Conservation (phyloP, 2,888 invertebrate genomes). For the Acronicta psi region DNA sequence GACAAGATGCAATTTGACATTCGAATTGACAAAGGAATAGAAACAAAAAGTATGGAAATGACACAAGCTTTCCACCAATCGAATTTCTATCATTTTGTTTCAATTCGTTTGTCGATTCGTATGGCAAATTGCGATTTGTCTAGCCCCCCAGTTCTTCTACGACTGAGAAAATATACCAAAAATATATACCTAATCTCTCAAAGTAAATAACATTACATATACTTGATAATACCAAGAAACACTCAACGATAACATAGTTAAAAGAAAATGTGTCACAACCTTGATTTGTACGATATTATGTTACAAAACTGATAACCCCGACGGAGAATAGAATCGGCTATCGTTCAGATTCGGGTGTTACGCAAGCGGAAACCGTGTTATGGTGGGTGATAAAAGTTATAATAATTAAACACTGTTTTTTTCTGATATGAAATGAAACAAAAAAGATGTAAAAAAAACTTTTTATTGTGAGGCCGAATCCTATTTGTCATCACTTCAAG, state of each 20-base stretch:
- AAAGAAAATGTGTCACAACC: constrained; percentile 87
- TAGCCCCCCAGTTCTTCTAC: neutral
- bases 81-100: too few species aligned
- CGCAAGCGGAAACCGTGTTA: constrained; percentile 73
- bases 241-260: constrained; percentile 73
- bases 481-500: too few species aligned
- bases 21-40: too few species aligned
- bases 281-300: constrained; percentile 72
- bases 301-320: constrained; percentile 82
- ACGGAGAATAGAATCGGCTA: constrained; percentile 73
- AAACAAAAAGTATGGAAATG: too few species aligned
- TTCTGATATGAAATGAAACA: neutral
- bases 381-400: constrained; percentile 22
- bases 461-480: too few species aligned
- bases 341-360: constrained; percentile 77
- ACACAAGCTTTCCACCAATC: too few species aligned
- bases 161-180: constrained; percentile 14
- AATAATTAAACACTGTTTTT: constrained; percentile 6
- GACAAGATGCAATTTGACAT: too few species aligned
- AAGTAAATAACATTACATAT: constrained; percentile 19
- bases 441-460: neutral
- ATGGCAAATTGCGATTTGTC: too few species aligned
- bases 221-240: constrained; percentile 50
- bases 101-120: too few species aligned
- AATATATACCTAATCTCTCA: constrained; percentile 31